Evolutionary conservation across 1,140 invertebrate species (phyloP).

Genomic region (Bombus turneri): DNA sequence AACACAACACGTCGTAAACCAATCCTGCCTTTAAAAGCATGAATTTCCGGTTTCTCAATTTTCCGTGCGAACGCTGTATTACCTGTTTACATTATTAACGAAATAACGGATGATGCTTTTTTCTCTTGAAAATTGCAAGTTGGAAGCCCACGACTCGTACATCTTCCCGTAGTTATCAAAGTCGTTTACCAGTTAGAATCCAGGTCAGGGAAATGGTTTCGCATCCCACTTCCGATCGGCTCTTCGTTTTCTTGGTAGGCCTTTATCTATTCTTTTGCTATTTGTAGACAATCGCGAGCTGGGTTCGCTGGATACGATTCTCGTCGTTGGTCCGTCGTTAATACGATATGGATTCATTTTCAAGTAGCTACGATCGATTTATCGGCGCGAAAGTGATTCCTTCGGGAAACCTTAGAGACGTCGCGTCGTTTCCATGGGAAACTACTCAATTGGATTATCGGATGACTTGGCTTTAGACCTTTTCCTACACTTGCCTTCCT

Average conservation of each 20-base stretch:
- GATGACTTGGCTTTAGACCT: conserved; percentile 30
- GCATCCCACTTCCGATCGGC: conserved; percentile 1
- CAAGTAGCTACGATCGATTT: conserved; percentile 57
- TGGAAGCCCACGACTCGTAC: background rate
- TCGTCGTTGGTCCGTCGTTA: conserved; percentile 56
- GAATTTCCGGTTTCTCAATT: conserved; percentile 5
- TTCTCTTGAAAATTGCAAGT: no score
- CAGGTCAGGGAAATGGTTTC: conserved; percentile 9
- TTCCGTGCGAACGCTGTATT: background rate
- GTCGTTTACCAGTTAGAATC: background rate
- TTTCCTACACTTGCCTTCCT: conserved; percentile 24
- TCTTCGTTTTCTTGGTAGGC: conserved; percentile 47
- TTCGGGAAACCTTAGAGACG: conserved; percentile 44
- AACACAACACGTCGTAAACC: background rate
- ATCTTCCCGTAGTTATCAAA: conserved; percentile 13
- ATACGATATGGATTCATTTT: conserved; percentile 55
- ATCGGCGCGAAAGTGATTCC: conserved; percentile 49
- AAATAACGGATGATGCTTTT: conserved; percentile 28
- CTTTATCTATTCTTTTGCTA: conserved; percentile 65
- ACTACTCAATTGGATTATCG: conserved; percentile 46
- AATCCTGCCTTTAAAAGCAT: conserved; percentile 5
- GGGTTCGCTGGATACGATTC: conserved; percentile 51
- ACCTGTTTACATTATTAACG: conserved; percentile 48
- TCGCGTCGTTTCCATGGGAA: conserved; percentile 43
- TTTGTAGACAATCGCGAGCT: conserved; percentile 54